phyloP scores from a whole-genome alignment of 1,140 invertebrate species.

The Solen grandis region DNA sequence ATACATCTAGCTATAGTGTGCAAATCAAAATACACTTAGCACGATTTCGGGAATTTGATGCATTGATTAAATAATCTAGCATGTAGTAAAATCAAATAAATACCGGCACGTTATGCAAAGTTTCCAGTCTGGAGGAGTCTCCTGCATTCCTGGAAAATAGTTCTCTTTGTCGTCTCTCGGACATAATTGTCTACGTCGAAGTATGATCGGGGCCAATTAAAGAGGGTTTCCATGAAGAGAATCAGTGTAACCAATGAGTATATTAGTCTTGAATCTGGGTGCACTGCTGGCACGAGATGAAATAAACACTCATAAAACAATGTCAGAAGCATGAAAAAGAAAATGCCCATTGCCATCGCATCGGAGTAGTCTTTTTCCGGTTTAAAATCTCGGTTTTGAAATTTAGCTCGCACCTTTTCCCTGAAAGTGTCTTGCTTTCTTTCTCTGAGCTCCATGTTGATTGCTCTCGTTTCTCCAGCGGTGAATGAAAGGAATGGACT shows the following conservation, averaged over 20 bases:
- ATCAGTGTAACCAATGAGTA: background rate
- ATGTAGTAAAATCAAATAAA: background rate
- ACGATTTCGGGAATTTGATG: too few relatives aligned
- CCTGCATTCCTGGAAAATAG: slow-evolving; percentile 29
- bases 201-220: slow-evolving; percentile 47
- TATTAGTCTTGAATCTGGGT: slow-evolving; percentile 7
- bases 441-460: slow-evolving; percentile 43
- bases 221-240: slow-evolving; percentile 18
- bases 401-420: slow-evolving; percentile 42
- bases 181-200: slow-evolving; percentile 52
- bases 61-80: too few relatives aligned
- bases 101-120: slow-evolving; percentile 31
- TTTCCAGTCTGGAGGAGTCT: slow-evolving; percentile 40
- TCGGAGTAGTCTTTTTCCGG: slow-evolving; percentile 35
- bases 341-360: slow-evolving; percentile 26
- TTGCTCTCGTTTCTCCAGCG: background rate
- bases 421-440: slow-evolving; percentile 35
- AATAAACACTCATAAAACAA: slow-evolving; percentile 27
- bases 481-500: background rate
- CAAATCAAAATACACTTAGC: too few relatives aligned
- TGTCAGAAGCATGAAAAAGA: slow-evolving; percentile 13
- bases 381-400: slow-evolving; percentile 46
- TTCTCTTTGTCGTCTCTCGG: slow-evolving; percentile 25
- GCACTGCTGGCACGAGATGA: slow-evolving; percentile 23
- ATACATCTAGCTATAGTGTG: too few relatives aligned